Evolutionary conservation across 2,113 vertebrate genomes (phyloP).

Genomic region (Lagenorhynchus albirostris): DNA sequence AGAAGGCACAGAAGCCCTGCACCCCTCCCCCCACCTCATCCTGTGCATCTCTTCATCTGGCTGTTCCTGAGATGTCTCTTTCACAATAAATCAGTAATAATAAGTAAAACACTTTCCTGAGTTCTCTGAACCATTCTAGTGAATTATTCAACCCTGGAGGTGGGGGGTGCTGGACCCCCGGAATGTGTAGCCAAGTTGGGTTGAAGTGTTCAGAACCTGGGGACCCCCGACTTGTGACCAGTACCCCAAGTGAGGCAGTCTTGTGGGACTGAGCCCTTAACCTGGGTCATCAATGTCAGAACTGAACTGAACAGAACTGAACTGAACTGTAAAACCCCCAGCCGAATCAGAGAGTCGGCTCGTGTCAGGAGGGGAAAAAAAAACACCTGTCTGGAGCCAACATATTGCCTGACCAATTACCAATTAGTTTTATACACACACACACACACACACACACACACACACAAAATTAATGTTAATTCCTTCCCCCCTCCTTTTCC

Average conservation of each 20-base stretch:
- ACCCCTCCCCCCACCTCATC: not conserved
- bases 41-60: not conserved
- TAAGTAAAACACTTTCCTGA: too few relatives aligned
- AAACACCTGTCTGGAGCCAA: not conserved
- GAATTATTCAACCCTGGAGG: not conserved
- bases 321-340: not conserved
- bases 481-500: not conserved
- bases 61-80: not conserved
- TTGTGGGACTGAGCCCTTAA: not conserved
- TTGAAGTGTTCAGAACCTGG: not conserved
- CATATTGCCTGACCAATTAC: not conserved
- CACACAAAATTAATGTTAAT: not conserved
- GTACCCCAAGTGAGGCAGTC: not conserved
- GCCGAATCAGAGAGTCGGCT: not conserved
- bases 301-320: not conserved
- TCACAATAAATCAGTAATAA: not conserved
- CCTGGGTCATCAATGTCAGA: not conserved
- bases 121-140: not conserved
- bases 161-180: not conserved
- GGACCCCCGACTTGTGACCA: too few relatives aligned
- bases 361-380: not conserved
- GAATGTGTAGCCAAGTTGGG: not conserved
- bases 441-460: too few relatives aligned
- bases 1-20: fast-evolving
- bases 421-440: too few relatives aligned